Base-by-base conservation (phyloP, 2,888 invertebrate genomes). In the Aspidiotus rigidus region DNA sequence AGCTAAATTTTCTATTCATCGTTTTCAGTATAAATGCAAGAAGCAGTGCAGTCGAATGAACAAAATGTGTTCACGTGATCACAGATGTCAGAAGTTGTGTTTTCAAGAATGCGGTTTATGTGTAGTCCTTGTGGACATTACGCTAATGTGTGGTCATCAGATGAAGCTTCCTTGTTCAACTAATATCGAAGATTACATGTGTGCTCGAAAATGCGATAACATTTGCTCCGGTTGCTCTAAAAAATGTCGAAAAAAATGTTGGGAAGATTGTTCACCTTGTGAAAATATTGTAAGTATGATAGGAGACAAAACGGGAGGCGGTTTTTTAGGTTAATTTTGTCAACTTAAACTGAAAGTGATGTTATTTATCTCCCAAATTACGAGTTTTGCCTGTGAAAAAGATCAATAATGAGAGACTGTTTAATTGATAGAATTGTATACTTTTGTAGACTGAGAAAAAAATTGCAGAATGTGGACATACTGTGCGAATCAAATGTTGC, bases 21-120 rank as follows among this genome's bases (percentile, higher is more conserved):
- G 59, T 17, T n/a, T 54, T 13, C 62, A 71, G 71, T 83, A 82
- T 72, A 54, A 75, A 39, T 84, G 84, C 73, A 53, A 40, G 39
- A 82, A 83, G 74, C 73, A 73, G 0, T 81, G 85, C 74, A 78
- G 78, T 1, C 79, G 77, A 73, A 76, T 77, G 5, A 81, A 81
- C 70, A 75, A 75, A 41, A 80, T 79, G 7, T 85, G 85, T 75
- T 77, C 76, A 1, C 76, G 77, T 5, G 75, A 78, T 1, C 84
- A 84, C 73, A 77, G 76, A 64, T 84, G 84, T 72, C 72, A 73
- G 10, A 81, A 79, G 72, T 71, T 73, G 53, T 87, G 85, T 74
- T 75, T 39, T 49, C 79, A 82, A 70, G 54, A 72, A 10, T 84
- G 84, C 73, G 81, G 80, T 13, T 77, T 78, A 56, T 84, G 83